Conservation (phyloP, 2,113 vertebrate species). For the Trachemys scripta region DNA sequence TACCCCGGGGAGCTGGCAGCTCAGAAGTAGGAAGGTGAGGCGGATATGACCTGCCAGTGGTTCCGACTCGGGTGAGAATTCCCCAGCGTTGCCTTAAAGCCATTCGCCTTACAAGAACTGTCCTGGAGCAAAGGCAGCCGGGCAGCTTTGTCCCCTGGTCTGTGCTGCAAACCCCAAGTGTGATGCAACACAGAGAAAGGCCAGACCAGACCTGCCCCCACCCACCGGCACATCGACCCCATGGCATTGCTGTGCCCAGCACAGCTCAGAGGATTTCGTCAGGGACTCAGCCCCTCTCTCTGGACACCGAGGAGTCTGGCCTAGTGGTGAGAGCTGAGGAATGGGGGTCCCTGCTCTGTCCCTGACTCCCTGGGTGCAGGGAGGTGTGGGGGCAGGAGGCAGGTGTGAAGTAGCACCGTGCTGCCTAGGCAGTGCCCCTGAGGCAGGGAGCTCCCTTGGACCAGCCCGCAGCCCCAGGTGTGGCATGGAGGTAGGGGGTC, state of each 20-base stretch:
- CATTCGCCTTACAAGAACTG: not conserved
- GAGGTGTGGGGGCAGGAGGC: not conserved
- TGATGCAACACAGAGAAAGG: too few relatives aligned
- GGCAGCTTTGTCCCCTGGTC: not conserved
- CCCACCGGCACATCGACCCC: too few relatives aligned
- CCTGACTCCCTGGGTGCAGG: not conserved
- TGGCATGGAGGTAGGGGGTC: constrained; percentile 7
- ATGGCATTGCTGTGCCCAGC: not conserved
- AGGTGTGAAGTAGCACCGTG: too few relatives aligned
- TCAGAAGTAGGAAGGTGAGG: not conserved
- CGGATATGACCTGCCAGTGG: not conserved
- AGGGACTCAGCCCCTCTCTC: constrained; percentile 10
- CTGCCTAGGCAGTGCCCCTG: fast-evolving
- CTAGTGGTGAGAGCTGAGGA: not conserved
- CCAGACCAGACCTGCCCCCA: not conserved
- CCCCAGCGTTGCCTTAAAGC: too few relatives aligned
- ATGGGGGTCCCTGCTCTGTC: not conserved
- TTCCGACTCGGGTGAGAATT: not conserved
- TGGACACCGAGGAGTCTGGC: not conserved
- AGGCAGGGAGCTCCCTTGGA: not conserved
- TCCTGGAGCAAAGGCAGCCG: not conserved
- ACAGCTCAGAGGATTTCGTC: not conserved
- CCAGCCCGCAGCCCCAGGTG: not conserved
- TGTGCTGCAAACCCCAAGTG: not conserved
- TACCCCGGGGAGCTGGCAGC: not conserved